Percentiles rank a stretch among this genome's conserved stretches.
Conservation (phyloP, 1,140 invertebrate species). For the Drosophila nebulosa region DNA sequence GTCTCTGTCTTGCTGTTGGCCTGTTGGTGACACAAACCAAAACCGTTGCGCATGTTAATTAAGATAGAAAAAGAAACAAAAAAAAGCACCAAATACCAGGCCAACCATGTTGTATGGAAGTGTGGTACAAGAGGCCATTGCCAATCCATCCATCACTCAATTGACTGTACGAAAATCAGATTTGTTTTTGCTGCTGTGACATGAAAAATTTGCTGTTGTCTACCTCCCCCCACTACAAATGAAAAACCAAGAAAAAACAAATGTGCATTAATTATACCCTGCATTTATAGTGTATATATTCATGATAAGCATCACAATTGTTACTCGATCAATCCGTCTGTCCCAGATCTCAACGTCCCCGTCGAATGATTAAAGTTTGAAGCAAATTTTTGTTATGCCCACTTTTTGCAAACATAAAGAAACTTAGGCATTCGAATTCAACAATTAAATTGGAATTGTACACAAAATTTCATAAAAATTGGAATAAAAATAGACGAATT, state of each 20-base stretch:
- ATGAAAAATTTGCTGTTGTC: constrained; percentile 23
- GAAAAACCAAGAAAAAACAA: constrained; percentile 30
- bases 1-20: constrained; percentile 5
- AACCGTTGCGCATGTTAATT: constrained; percentile 61
- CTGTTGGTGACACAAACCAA: constrained; percentile 26
- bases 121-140: constrained; percentile 37
- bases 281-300: too few relatives aligned
- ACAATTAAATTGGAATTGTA: too few relatives aligned
- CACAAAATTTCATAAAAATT: too few relatives aligned
- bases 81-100: constrained; percentile 1
- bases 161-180: constrained; percentile 44
- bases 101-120: constrained; percentile 22
- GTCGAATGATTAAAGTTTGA: too few relatives aligned
- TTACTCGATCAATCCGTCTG: too few relatives aligned
- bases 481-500: too few relatives aligned
- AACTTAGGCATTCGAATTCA: too few relatives aligned
- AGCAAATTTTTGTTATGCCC: too few relatives aligned
- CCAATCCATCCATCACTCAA: constrained; percentile 75
- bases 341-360: too few relatives aligned
- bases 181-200: constrained; percentile 19
- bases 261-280: constrained; percentile 58
- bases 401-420: too few relatives aligned
- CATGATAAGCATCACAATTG: too few relatives aligned
- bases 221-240: background rate
- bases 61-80: constrained; percentile 38